Conservation (phyloP, 2,888 invertebrate genomes). For the Bombylius major region DNA sequence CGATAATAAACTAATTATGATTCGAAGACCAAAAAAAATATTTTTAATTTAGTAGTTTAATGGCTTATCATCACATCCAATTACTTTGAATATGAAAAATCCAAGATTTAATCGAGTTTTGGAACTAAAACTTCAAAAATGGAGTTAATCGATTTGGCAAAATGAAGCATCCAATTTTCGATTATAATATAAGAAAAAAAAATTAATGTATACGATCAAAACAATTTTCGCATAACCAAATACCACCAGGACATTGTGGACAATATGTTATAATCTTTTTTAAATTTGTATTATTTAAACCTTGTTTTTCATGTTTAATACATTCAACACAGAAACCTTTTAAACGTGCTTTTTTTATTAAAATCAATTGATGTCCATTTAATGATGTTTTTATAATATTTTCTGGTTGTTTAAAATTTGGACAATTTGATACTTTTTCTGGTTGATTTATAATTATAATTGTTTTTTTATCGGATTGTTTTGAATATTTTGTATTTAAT, state of each 20-base stretch:
- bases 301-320: constrained; percentile 19
- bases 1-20: no score
- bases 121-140: no score
- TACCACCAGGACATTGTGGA: constrained; percentile 29
- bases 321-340: constrained; percentile 33
- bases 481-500: no score
- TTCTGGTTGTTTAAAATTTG: constrained; percentile 18
- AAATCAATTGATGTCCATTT: constrained; percentile 26
- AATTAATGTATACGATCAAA: constrained; percentile 18
- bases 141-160: no score
- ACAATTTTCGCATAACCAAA: constrained; percentile 33
- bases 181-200: no score
- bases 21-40: no score
- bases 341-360: constrained; percentile 27
- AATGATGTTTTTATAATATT: constrained; percentile 23
- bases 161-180: no score
- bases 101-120: no score
- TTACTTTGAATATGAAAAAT: no score
- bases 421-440: constrained; percentile 9
- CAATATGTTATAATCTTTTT: constrained; percentile 30
- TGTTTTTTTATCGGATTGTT: no score
- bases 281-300: constrained; percentile 16
- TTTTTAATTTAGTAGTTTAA: no score
- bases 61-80: no score
- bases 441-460: background rate